phyloP scores from a whole-genome alignment of 2,113 vertebrate species.

The Alouatta palliata region DNA sequence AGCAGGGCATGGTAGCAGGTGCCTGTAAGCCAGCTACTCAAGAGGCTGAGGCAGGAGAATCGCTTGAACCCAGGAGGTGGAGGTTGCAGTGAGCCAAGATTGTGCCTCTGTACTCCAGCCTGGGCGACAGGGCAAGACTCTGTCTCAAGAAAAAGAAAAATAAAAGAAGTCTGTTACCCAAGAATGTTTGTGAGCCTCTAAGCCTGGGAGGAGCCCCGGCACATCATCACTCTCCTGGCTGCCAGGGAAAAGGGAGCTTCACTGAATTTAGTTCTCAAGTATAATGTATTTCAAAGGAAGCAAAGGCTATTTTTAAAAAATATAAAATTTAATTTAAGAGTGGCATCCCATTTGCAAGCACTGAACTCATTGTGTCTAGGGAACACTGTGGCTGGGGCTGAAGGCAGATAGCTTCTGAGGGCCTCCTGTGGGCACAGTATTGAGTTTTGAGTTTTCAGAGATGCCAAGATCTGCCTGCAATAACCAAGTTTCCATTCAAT shows the following conservation, averaged over 20 bases:
- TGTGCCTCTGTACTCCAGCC: too few species aligned
- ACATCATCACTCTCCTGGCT: background rate
- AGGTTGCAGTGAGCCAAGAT: too few species aligned
- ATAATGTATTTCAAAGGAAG: background rate
- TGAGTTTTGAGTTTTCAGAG: background rate
- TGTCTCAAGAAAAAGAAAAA: too few species aligned
- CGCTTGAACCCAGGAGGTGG: too few species aligned
- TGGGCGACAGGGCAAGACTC: too few species aligned
- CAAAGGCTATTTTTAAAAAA: background rate
- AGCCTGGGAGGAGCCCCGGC: background rate
- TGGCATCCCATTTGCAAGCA: background rate
- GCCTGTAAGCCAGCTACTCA: too few species aligned
- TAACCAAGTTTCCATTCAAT: conserved; percentile 27
- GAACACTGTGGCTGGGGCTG: background rate
- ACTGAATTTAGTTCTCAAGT: background rate
- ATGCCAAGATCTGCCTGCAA: background rate
- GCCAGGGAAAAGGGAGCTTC: background rate
- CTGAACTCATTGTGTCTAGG: background rate
- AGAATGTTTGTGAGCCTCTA: background rate
- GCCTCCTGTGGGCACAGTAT: background rate
- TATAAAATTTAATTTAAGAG: background rate
- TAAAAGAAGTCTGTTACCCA: too few species aligned
- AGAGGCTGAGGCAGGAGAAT: too few species aligned
- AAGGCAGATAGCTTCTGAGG: background rate
- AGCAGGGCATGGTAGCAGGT: too few species aligned